These are phyloP conservation scores for western clawed frog (Xenopus tropicalis) DNA, from an alignment of 2,113 vertebrate species.

Conservation along the genomic window UCB_Xtro_10.0 CM004443.2:115482501-115483000, in stretches of 20 bases:
- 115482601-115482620: conserved; percentile 31
- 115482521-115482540: conserved; percentile 25
- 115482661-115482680: conserved; percentile 37
- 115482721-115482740: conserved; percentile 23
- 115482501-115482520: conserved; percentile 10
- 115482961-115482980: no score
- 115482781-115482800: conserved; percentile 9
- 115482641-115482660: conserved; percentile 38
- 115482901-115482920: no score
- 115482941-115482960: no score
- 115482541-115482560: conserved; percentile 16
- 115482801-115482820: conserved; percentile 10
- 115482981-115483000: no score
- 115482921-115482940: no score
- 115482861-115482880: no score
- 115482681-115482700: conserved; percentile 30
- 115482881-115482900: no score
- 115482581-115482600: conserved; percentile 21
- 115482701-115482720: conserved; percentile 17
- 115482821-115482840: no score
- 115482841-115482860: no score
- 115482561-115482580: conserved; percentile 30
- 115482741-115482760: conserved; percentile 26
- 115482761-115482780: conserved; percentile 28
- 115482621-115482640: conserved; percentile 29